These are phyloP conservation scores for Plestiodon gilberti DNA, from an alignment of 2,113 vertebrate genomes.

Conservation along the genomic window DNA sequence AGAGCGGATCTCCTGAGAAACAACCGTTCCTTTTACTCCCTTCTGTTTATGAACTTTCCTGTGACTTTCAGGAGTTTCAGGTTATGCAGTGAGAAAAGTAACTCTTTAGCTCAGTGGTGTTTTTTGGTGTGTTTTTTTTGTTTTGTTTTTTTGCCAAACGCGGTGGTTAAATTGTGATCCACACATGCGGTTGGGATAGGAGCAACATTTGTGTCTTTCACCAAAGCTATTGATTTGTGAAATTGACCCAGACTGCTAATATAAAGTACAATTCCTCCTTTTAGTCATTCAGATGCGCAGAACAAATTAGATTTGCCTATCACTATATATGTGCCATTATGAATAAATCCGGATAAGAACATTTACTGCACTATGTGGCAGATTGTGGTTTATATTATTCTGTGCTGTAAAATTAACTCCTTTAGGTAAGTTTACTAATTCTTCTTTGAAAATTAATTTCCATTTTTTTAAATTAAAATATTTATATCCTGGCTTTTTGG, in stretches of 20 bases:
- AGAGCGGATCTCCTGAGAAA: not conserved
- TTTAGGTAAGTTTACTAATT: not conserved
- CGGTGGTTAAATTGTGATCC: not conserved
- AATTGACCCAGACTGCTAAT: not conserved
- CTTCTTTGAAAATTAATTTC: too few species aligned
- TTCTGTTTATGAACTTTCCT: not conserved
- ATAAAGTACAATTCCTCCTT: not conserved
- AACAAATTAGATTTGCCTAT: not conserved
- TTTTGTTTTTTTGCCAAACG: not conserved
- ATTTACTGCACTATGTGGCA: not conserved
- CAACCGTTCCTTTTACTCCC: not conserved
- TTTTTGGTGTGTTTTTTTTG: too few species aligned
- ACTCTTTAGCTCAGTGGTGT: not conserved
- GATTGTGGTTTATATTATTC: not conserved
- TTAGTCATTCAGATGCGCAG: not conserved
- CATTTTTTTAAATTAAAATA: too few species aligned
- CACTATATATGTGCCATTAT: not conserved
- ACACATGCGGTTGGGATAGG: not conserved
- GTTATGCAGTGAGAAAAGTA: not conserved
- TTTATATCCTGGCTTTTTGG: too few species aligned
- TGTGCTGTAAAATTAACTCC: not conserved
- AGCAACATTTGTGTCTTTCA: constrained; percentile 1
- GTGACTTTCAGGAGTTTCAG: not conserved
- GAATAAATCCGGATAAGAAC: not conserved
- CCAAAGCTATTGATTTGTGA: constrained; percentile 8